These are phyloP conservation scores for Abrostola triplasia DNA, from an alignment of 2,888 invertebrate genomes.

Conservation along the genomic window DNA sequence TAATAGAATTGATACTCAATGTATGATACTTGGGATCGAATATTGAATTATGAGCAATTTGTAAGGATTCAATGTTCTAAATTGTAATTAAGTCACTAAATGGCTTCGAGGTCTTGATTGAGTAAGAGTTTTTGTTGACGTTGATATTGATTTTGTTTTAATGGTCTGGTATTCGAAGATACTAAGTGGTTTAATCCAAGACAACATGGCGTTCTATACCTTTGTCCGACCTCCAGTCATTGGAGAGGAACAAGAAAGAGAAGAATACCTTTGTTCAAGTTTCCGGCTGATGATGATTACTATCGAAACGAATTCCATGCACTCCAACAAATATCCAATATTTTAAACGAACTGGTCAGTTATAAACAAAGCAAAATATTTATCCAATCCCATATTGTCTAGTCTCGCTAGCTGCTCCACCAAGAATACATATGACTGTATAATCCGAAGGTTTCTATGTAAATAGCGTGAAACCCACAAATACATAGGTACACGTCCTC, in stretches of 20 bases:
- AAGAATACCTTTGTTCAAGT: no score
- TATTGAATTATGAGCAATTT: slow-evolving; percentile 23
- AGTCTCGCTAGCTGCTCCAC: neutral
- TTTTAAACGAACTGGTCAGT: neutral
- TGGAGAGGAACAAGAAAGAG: no score
- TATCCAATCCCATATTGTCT: slow-evolving; percentile 1
- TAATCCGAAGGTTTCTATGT: slow-evolving; percentile 32
- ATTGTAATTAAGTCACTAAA: neutral
- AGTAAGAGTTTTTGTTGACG: neutral
- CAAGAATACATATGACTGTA: slow-evolving; percentile 1
- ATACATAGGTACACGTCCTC: slow-evolving; percentile 2
- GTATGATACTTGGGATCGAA: slow-evolving; percentile 18
- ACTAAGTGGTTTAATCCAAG: no score
- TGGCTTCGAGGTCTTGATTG: neutral
- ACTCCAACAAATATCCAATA: neutral
- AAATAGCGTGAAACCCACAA: slow-evolving; percentile 31
- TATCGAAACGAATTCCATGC: no score
- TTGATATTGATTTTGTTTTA: no score
- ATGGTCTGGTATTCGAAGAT: no score
- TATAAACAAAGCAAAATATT: neutral
- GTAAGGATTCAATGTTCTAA: neutral
- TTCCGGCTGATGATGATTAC: no score
- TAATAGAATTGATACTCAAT: slow-evolving; percentile 31
- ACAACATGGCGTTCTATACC: no score
- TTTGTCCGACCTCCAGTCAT: no score